phyloP scores from a whole-genome alignment of 1,140 invertebrate species.

The Zophobas atratus region DNA sequence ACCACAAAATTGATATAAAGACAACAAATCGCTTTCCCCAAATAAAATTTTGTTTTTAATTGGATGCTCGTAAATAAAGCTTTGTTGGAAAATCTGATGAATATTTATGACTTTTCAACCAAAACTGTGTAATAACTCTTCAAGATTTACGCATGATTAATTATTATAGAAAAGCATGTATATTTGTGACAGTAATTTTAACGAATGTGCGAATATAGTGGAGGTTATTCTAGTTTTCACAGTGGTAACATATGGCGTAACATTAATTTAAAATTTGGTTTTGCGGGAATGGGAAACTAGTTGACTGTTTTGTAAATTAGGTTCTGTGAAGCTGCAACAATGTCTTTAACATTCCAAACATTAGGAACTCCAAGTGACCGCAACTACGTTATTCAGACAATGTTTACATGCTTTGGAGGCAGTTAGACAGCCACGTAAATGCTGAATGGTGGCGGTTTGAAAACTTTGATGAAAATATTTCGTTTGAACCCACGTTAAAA shows the following conservation, averaged over 20 bases:
- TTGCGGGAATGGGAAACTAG: not conserved
- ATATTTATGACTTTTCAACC: conserved; percentile 15
- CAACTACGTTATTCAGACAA: conserved; percentile 43
- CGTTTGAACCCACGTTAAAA: not conserved
- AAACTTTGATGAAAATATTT: conserved; percentile 11
- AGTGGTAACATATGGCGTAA: no score
- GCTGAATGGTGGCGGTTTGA: not conserved
- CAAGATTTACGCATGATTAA: conserved; percentile 22
- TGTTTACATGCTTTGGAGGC: conserved; percentile 32
- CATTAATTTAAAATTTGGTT: no score
- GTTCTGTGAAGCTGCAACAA: conserved; percentile 38
- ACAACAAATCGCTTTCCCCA: no score
- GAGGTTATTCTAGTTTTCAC: no score
- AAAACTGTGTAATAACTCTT: conserved; percentile 12
- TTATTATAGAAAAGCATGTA: conserved; percentile 1
- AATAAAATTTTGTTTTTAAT: not conserved
- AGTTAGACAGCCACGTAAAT: conserved; percentile 42
- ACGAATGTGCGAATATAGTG: no score
- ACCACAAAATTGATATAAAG: no score
- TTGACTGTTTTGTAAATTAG: conserved; percentile 15
- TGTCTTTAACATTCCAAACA: conserved; percentile 45
- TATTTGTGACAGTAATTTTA: not conserved
- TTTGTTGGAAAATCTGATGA: conserved; percentile 17
- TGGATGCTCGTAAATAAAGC: conserved; percentile 7
- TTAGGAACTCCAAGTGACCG: conserved; percentile 24